Percentiles rank a stretch among this genome's conserved stretches.
Evolutionary conservation across 2,888 invertebrate genomes (phyloP).

Genomic region (Diarsia rubi): DNA sequence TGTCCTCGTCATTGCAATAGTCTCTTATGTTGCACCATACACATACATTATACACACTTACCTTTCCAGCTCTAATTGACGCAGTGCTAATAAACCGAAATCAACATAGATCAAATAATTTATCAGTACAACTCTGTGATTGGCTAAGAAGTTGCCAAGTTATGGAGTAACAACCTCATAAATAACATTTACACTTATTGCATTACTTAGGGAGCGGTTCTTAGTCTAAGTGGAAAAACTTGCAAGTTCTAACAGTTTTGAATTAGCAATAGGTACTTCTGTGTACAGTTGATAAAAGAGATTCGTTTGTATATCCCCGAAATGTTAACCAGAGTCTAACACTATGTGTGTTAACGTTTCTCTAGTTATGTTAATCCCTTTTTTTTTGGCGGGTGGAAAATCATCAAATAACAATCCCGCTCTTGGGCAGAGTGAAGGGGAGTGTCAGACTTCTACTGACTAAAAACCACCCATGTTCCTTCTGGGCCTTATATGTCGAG

Average conservation of each 20-base stretch:
- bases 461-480: no score
- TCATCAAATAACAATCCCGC: no score
- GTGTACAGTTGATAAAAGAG: conserved; percentile 22
- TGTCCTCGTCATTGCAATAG: no score
- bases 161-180: conserved; percentile 43
- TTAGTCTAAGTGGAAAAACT: conserved; percentile 27
- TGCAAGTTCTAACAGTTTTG: conserved; percentile 31
- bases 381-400: no score
- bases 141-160: conserved; percentile 43
- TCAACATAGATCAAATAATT: conserved; percentile 12
- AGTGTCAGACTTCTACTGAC: no score
- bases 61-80: not conserved
- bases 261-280: conserved; percentile 13
- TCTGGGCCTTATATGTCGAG: no score
- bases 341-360: no score
- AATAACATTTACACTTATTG: conserved; percentile 62
- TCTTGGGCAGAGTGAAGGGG: no score
- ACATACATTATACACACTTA: not conserved
- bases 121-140: conserved; percentile 34
- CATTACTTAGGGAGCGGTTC: conserved; percentile 57
- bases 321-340: no score
- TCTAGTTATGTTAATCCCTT: no score
- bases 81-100: conserved; percentile 1
- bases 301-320: no score
- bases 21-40: no score